phyloP scores from a whole-genome alignment of 1,140 invertebrate genomes.

The Pseudoatta argentina region DNA sequence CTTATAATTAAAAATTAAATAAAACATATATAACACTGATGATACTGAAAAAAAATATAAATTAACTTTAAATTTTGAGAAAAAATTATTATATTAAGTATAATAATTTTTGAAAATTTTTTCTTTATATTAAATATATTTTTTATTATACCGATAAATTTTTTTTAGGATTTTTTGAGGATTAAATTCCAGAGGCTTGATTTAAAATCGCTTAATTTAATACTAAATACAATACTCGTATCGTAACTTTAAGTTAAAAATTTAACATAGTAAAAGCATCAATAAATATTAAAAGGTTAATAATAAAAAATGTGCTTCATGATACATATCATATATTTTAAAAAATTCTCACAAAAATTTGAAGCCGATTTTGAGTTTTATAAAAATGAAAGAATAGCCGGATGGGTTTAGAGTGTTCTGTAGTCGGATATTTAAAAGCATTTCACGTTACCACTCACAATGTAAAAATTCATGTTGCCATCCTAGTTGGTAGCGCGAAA shows the following conservation, averaged over 20 bases:
- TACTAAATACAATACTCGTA: background rate
- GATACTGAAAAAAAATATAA: background rate
- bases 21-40: background rate
- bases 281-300: background rate
- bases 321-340: background rate
- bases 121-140: constrained; percentile 8
- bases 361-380: background rate
- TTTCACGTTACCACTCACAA: constrained; percentile 17
- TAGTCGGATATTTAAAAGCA: constrained; percentile 38
- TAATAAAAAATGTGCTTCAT: background rate
- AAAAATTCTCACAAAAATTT: background rate
- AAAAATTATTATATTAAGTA: background rate
- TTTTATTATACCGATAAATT: background rate
- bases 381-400: background rate
- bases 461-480: constrained; percentile 26
- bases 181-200: background rate
- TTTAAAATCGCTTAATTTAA: background rate
- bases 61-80: background rate
- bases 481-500: constrained; percentile 5
- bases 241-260: background rate
- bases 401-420: background rate
- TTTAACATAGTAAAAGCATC: background rate
- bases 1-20: background rate
- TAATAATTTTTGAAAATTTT: background rate
- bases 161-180: background rate